phyloP scores from a whole-genome alignment of 2,797 vertebrate genomes.

The Cephalopachus bancanus region DNA sequence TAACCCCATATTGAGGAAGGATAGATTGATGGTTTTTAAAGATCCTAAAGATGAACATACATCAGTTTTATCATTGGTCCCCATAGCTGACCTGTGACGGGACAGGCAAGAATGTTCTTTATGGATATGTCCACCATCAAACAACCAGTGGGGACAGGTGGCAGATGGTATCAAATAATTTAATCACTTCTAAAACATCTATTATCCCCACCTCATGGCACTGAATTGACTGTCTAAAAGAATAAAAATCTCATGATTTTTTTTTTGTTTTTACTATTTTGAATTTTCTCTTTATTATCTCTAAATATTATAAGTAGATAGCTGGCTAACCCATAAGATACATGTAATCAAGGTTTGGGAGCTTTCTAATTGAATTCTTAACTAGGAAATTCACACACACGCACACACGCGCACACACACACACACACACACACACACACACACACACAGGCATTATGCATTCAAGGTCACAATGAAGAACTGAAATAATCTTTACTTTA shows the following conservation, averaged over 20 bases:
- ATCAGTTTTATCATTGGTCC: background rate
- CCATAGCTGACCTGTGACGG: background rate
- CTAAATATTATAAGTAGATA: background rate
- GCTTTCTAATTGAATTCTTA: background rate
- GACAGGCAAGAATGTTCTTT: background rate
- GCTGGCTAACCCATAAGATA: background rate
- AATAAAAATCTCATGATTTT: slow-evolving; percentile 38
- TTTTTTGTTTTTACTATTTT: background rate
- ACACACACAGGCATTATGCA: background rate
- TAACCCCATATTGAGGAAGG: background rate
- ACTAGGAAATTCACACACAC: background rate
- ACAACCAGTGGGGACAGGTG: background rate
- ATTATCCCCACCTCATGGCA: background rate
- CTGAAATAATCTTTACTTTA: slow-evolving; percentile 26
- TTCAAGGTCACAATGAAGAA: background rate
- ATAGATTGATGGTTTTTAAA: background rate
- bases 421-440: background rate
- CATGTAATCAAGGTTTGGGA: background rate
- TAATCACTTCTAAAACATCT: slow-evolving; percentile 33
- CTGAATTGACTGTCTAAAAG: background rate
- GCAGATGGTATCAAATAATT: background rate
- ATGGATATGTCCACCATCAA: background rate
- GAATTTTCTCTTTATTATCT: background rate
- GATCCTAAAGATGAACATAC: background rate
- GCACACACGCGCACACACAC: background rate